Conservation (phyloP, 1,140 invertebrate genomes). For the Trichonephila inaurata region DNA sequence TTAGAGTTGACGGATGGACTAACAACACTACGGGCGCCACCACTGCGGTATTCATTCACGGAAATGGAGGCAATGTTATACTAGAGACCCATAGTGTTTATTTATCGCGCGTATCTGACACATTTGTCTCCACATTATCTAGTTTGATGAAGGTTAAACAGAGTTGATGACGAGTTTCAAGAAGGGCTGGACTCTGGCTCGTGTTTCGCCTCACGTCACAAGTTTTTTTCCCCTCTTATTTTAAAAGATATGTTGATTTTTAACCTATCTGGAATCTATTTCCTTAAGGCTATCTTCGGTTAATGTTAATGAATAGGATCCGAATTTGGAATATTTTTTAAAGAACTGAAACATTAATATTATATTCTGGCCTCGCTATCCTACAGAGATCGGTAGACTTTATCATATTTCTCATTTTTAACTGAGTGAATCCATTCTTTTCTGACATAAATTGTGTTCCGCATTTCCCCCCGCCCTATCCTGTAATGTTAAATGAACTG, state of each 20-base stretch:
- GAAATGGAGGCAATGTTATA: constrained; percentile 14
- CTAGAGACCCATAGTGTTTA: neutral
- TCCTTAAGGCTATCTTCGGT: too few species aligned
- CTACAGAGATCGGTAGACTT: too few species aligned
- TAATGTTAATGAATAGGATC: too few species aligned
- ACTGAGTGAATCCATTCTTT: too few species aligned
- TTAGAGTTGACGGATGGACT: constrained; percentile 34
- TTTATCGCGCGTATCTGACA: neutral
- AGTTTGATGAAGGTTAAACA: constrained; percentile 37
- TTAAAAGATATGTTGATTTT: neutral
- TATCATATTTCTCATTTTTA: too few species aligned
- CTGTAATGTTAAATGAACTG: too few species aligned
- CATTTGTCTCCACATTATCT: constrained; percentile 48
- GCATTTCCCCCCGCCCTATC: too few species aligned
- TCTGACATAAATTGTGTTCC: too few species aligned
- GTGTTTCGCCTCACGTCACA: constrained; percentile 25
- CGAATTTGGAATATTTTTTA: too few species aligned
- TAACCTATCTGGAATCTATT: too few species aligned
- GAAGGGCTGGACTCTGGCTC: neutral
- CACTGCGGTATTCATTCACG: constrained; percentile 37
- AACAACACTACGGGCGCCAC: constrained; percentile 40
- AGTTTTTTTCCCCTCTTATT: neutral
- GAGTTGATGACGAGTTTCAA: constrained; percentile 15
- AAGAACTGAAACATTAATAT: too few species aligned
- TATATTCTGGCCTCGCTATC: too few species aligned